Evolutionary conservation across 2,113 vertebrate genomes (phyloP), one percentile per base, ranked within the genome.

Genomic region (Gallinago undulata): DNA sequence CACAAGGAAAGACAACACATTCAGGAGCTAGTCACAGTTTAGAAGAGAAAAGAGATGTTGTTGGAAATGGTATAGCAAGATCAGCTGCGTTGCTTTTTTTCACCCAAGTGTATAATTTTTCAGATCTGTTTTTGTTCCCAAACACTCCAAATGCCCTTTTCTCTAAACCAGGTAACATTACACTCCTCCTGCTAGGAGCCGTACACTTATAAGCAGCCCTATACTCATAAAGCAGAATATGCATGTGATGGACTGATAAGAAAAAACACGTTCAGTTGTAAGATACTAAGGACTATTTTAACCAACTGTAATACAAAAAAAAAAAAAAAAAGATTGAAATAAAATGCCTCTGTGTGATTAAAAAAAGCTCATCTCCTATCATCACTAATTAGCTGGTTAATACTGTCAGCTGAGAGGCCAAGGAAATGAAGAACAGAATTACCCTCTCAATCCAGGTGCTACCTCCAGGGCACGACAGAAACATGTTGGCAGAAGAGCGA

Each of bases 381-480:
- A 80, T 67, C 45, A 11, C 76, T 96, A 92, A 96, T 96, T 96
- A 94, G 10, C 59, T 85, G 37, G 74, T 84, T 96, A 90, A 84
- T 85, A 63, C 60, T 95, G 80, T 92, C 93, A 97, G 83, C 91
- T 68, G 62, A 94, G 82, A 93, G 80, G 66, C 68, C 82, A 73
- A 75, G 48, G 28, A 87, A 92, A 95, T 37, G 24, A 91, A 95
- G 77, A 94, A 59, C 30, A 92, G 75, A 96, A 53, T 78, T 94
- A 87, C 75, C 74, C 73, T 96, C 90, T 96, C 79, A 1, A 96
- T 92, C 92, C 97, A 97, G 93, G 90, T 97, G 96, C 80, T 96
- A 93, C 97, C 97, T 97, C 68, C 95, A 96, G 97, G 97, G 97
- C 96, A 97, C 67, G 41, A 96, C 59, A 94, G 96, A 94, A 93